These are phyloP conservation scores for Brienomyrus longianalis DNA, from an alignment of 2,113 vertebrate species.

Conservation along the genomic window DNA sequence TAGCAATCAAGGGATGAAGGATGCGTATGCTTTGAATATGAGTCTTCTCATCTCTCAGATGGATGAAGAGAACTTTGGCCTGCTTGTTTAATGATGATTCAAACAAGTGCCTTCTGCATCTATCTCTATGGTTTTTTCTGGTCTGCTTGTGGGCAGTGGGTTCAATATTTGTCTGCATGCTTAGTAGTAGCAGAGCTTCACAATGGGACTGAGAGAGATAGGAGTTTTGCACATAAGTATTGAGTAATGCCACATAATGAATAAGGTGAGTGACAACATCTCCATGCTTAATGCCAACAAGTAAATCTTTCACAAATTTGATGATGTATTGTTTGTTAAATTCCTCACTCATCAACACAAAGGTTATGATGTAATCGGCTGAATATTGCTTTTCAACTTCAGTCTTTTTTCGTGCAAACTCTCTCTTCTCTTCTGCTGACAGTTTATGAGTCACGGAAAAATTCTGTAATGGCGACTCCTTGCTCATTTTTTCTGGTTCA, in stretches of 20 bases:
- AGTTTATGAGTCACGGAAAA: conserved; percentile 72
- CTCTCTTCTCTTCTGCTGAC: conserved; percentile 54
- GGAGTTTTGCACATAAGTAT: conserved; percentile 69
- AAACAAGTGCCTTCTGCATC: conserved; percentile 47
- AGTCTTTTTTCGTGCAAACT: conserved; percentile 54
- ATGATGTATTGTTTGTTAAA: conserved; percentile 52
- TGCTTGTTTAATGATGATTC: conserved; percentile 55
- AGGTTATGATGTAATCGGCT: conserved; percentile 65
- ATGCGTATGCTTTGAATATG: conserved; percentile 63
- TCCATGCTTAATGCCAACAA: conserved; percentile 52
- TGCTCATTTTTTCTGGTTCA: conserved; percentile 59
- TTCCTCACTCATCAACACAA: conserved; percentile 71
- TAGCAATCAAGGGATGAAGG: conserved; percentile 70
- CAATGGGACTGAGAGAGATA: conserved; percentile 73
- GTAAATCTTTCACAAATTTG: conserved; percentile 57
- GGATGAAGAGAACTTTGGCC: conserved; percentile 66
- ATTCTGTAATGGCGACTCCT: conserved; percentile 54
- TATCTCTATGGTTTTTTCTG: conserved; percentile 21
- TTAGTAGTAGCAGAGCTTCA: conserved; percentile 56
- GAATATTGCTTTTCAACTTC: conserved; percentile 46
- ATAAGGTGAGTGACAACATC: conserved; percentile 57
- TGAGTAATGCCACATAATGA: conserved; percentile 66
- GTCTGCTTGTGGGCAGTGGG: no score
- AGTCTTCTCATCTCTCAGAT: conserved; percentile 60
- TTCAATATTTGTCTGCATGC: not conserved